These are phyloP conservation scores for Apotomis turbidana DNA, from an alignment of 2,888 invertebrate species.

Conservation along the genomic window DNA sequence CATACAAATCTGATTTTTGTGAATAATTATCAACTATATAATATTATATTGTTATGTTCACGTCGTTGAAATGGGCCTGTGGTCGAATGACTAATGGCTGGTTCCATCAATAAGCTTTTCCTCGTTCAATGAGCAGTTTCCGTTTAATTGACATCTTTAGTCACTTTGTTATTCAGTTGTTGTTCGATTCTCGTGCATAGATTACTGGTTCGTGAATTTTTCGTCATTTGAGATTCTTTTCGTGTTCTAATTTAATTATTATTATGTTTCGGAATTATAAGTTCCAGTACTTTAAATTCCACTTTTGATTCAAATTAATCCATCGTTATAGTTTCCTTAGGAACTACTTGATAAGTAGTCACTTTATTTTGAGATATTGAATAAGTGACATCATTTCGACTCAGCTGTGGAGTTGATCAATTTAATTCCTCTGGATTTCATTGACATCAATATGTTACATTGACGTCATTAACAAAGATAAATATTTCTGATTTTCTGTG, in stretches of 20 bases:
- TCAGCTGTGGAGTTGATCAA: neutral
- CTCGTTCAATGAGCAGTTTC: constrained; percentile 16
- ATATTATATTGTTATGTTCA: neutral
- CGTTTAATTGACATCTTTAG: constrained; percentile 22
- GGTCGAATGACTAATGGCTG: constrained; percentile 13
- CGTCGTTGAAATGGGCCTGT: neutral
- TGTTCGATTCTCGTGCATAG: constrained; percentile 3
- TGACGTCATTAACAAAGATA: constrained; percentile 8
- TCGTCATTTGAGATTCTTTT: neutral
- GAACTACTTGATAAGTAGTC: neutral
- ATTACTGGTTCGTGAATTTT: neutral
- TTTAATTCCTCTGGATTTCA: neutral
- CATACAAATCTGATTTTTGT: too few relatives aligned
- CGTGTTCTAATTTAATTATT: too few relatives aligned
- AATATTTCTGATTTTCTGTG: constrained; percentile 7
- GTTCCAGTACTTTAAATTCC: too few relatives aligned
- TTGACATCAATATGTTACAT: neutral
- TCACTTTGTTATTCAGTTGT: constrained; percentile 39
- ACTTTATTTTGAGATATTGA: neutral
- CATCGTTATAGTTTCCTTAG: too few relatives aligned
- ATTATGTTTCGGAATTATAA: too few relatives aligned
- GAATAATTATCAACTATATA: too few relatives aligned
- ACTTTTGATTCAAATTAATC: neutral
- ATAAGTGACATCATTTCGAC: neutral
- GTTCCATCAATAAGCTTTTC: constrained; percentile 22